Conservation (phyloP, 2,888 invertebrate species). For the Dysmachus trigonus region DNA sequence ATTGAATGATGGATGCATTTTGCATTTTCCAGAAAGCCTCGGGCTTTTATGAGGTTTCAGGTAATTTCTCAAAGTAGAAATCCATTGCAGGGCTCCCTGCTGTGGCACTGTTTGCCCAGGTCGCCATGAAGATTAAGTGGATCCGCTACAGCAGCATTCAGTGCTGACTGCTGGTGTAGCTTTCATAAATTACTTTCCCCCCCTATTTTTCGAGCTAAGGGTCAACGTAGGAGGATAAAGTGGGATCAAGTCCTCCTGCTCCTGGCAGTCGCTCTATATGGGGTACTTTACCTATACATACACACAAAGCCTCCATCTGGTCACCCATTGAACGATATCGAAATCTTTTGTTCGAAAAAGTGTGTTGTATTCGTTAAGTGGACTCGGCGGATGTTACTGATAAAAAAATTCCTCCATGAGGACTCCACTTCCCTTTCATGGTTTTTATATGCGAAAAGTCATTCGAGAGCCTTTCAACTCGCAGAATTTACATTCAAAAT, state of each 20-base stretch:
- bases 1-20: constrained; percentile 17
- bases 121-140: constrained; percentile 9
- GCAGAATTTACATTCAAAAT: not conserved
- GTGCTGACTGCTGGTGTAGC: not conserved
- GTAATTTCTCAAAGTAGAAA: constrained; percentile 12
- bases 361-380: not conserved
- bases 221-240: not conserved
- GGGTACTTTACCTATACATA: too few relatives aligned
- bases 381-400: not conserved
- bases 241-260: not conserved
- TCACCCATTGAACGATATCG: constrained; percentile 9
- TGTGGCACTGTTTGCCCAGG: not conserved
- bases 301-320: not conserved
- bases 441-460: not conserved
- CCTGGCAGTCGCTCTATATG: not conserved
- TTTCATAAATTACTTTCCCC: not conserved
- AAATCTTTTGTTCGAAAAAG: constrained; percentile 1
- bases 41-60: constrained; percentile 1
- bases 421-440: not conserved
- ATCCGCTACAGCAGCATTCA: not conserved
- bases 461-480: not conserved
- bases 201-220: not conserved
- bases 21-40: constrained; percentile 6
- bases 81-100: constrained; percentile 6
- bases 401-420: not conserved